phyloP scores from a whole-genome alignment of 2,797 vertebrate species.

The Myoxocephalus aenaeus region DNA sequence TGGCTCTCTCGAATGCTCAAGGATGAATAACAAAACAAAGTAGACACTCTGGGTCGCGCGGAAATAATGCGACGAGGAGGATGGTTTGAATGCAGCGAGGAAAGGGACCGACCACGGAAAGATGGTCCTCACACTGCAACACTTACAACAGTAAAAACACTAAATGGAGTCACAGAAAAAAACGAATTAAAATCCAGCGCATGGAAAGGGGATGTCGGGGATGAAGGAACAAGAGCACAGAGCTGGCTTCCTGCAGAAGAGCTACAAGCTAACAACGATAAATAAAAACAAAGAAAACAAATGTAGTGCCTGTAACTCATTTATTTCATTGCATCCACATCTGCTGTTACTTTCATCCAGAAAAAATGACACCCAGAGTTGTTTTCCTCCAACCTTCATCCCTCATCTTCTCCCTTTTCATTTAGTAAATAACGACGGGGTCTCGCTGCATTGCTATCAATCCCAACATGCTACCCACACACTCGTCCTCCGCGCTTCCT shows the following conservation, averaged over 20 bases:
- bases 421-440: neutral
- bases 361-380: neutral
- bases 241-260: neutral
- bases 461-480: neutral
- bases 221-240: neutral
- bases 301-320: neutral
- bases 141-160: neutral
- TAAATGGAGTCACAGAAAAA: neutral
- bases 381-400: neutral
- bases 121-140: neutral
- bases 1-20: neutral
- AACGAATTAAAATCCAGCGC: too few relatives aligned
- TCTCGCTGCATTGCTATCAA: neutral
- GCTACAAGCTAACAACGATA: neutral
- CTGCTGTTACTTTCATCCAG: neutral
- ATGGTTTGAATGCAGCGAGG: neutral
- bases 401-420: neutral
- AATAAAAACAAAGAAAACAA: constrained; percentile 2
- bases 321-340: neutral
- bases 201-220: neutral
- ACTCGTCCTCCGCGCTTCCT: constrained; percentile 37
- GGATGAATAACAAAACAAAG: neutral
- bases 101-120: neutral
- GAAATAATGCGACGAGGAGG: neutral
- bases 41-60: neutral